A percentile compares a stretch with the other conserved stretches of the same genome.
Conservation (phyloP, 2,113 vertebrate species). For the Cercocebus atys region DNA sequence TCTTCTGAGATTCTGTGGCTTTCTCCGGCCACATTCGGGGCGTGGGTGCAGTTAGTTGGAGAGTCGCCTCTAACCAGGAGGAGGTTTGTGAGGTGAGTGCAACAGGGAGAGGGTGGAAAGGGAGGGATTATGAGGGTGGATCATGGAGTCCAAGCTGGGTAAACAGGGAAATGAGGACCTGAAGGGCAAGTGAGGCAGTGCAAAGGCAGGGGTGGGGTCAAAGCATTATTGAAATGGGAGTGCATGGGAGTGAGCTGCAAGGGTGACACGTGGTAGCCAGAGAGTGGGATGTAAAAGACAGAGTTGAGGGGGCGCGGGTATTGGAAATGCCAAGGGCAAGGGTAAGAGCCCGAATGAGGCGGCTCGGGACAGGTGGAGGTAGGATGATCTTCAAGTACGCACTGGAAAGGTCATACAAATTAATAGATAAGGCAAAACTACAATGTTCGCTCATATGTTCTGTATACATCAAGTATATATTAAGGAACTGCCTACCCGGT, state of each 20-base stretch:
- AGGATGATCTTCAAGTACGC: not conserved
- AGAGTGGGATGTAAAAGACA: not conserved
- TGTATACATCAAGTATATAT: not conserved
- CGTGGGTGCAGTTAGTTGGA: not conserved
- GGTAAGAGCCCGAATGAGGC: not conserved
- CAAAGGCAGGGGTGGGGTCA: no score
- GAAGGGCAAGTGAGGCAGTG: not conserved
- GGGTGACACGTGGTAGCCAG: not conserved
- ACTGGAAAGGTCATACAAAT: not conserved
- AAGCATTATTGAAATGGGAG: not conserved
- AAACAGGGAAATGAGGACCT: not conserved
- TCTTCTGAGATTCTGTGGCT: not conserved
- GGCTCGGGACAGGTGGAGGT: not conserved
- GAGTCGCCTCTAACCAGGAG: not conserved
- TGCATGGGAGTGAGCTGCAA: not conserved
- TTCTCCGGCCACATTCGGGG: not conserved
- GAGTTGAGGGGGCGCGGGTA: not conserved
- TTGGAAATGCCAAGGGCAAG: not conserved
- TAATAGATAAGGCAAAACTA: not conserved
- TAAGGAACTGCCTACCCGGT: conserved; percentile 6
- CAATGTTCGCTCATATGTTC: not conserved
- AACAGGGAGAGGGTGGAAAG: not conserved
- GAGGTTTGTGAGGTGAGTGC: not conserved
- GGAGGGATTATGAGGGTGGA: not conserved
- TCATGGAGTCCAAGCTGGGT: not conserved